Percentiles rank a stretch among this genome's conserved stretches.
Evolutionary conservation across 2,797 vertebrate genomes (phyloP).

Genomic region (Chrysocyon brachyurus): DNA sequence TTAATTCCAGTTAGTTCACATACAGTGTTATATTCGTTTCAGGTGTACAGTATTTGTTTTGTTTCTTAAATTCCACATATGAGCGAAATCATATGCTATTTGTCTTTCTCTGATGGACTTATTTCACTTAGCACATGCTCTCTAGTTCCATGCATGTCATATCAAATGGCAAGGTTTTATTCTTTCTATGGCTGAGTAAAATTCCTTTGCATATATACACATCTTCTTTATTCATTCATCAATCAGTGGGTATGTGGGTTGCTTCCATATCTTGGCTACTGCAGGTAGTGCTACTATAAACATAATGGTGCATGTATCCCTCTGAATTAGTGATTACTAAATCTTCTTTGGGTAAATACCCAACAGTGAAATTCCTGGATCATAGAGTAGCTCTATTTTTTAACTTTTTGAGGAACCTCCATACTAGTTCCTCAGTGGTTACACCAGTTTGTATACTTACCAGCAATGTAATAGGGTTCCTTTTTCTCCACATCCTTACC

Average conservation of each 20-base stretch:
- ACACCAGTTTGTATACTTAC: not conserved
- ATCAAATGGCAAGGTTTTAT: not conserved
- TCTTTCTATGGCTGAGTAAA: not conserved
- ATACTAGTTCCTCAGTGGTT: not conserved
- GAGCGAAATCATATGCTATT: not conserved
- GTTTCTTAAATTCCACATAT: not conserved
- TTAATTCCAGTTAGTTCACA: not conserved
- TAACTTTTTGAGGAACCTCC: not conserved
- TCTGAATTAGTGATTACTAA: not conserved
- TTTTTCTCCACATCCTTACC: not conserved
- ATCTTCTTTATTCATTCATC: too few relatives aligned
- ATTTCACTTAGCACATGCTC: not conserved
- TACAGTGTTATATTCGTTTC: not conserved
- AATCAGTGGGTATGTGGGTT: too few relatives aligned
- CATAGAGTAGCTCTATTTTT: not conserved
- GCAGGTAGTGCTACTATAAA: not conserved
- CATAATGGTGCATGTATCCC: not conserved
- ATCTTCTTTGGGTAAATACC: not conserved
- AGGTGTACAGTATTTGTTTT: not conserved
- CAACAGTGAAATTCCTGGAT: not conserved
- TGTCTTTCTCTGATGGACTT: not conserved
- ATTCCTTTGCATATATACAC: not conserved
- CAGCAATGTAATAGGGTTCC: not conserved
- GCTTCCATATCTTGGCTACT: not conserved
- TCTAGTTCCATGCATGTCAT: not conserved